Evolutionary conservation across 1,140 invertebrate genomes (phyloP).

Genomic region (Drosophila tsacasi): DNA sequence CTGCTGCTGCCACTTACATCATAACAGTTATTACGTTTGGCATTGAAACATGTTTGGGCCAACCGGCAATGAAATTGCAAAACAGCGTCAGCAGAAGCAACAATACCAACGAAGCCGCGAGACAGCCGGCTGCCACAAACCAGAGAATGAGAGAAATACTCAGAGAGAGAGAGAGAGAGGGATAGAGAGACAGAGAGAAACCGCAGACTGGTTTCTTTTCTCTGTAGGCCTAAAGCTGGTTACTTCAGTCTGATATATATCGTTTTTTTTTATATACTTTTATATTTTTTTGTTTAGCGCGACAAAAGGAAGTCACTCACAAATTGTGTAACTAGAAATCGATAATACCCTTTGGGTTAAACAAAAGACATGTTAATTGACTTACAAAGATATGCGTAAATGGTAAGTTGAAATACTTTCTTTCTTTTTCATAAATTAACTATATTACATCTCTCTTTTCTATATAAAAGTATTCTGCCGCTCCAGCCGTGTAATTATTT

Average conservation of each 20-base stretch:
- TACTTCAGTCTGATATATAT: constrained; percentile 11
- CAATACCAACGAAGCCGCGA: constrained; percentile 44
- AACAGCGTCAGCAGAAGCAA: constrained; percentile 53
- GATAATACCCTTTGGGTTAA: not conserved
- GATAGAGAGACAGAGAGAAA: constrained; percentile 4
- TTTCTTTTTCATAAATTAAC: not conserved
- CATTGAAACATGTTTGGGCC: constrained; percentile 78
- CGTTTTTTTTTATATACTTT: too few species aligned
- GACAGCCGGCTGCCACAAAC: constrained; percentile 58
- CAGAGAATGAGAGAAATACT: constrained; percentile 23
- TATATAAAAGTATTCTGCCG: too few species aligned
- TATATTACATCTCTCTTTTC: too few species aligned
- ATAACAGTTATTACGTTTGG: constrained; percentile 84
- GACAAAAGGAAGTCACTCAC: constrained; percentile 12
- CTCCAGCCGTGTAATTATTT: too few species aligned
- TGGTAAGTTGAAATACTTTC: not conserved
- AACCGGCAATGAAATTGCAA: constrained; percentile 78
- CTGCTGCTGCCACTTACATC: constrained; percentile 69
- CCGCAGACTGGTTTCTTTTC: constrained; percentile 49
- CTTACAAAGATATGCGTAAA: not conserved
- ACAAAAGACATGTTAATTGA: constrained; percentile 7
- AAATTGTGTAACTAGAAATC: constrained; percentile 15
- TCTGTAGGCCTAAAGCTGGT: constrained; percentile 44
- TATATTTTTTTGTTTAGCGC: not conserved
- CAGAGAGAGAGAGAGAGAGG: constrained; percentile 6